These are phyloP conservation scores for Vespertilio murinus DNA, from an alignment of 2,797 vertebrate species.

Conservation along the genomic window DNA sequence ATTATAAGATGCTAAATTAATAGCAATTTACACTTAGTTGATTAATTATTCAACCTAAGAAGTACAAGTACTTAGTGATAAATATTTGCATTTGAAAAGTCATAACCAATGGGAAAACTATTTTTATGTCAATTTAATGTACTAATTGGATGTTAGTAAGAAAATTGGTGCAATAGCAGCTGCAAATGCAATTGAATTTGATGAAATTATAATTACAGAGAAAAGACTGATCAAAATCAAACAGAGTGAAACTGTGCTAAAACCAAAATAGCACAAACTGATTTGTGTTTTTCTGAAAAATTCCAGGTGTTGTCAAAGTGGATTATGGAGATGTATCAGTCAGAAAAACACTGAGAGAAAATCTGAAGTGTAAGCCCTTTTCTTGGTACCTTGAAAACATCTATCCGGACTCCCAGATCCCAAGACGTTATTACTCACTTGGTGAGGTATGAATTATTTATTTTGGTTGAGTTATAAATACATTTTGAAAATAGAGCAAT, in stretches of 20 bases:
- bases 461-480: constrained; percentile 52
- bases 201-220: not conserved
- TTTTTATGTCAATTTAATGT: constrained; percentile 27
- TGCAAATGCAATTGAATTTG: not conserved
- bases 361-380: constrained; percentile 94
- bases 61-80: not conserved
- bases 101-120: not conserved
- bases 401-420: constrained; percentile 98
- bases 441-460: constrained; percentile 92
- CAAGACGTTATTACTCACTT: constrained; percentile 97
- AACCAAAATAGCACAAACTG: constrained; percentile 52
- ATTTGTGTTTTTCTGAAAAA: constrained; percentile 61
- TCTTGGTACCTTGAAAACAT: constrained; percentile 99
- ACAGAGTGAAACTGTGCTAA: not conserved
- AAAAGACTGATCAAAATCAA: not conserved
- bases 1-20: constrained; percentile 52
- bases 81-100: constrained; percentile 39
- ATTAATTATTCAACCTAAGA: constrained; percentile 5
- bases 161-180: constrained; percentile 23
- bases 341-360: constrained; percentile 91
- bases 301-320: constrained; percentile 95
- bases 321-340: constrained; percentile 96
- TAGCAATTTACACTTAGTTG: not conserved
- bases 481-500: not conserved
- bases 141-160: constrained; percentile 17